These are phyloP conservation scores for Gopherus evgoodei DNA, from an alignment of 2,113 vertebrate species.

Conservation along the genomic window DNA sequence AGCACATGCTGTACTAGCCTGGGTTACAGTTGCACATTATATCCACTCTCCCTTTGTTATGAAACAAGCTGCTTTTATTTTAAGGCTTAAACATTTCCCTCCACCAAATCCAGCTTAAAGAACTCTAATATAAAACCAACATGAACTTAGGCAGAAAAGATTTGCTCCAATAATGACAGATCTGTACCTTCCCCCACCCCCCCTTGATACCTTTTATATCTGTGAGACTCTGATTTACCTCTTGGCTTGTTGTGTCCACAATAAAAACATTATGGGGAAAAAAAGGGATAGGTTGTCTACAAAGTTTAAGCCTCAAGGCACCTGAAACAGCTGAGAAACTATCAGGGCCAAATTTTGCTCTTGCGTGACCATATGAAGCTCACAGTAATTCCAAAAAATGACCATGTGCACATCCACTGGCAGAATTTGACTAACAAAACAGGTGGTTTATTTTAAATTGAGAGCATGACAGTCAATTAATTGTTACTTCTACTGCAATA, in stretches of 20 bases:
- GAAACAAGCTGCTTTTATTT: background rate
- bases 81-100: background rate
- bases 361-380: background rate
- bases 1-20: accelerated
- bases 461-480: background rate
- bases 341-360: background rate
- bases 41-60: background rate
- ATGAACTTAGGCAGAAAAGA: background rate
- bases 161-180: background rate
- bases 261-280: background rate
- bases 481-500: background rate
- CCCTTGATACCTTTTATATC: background rate
- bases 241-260: background rate
- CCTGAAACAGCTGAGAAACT: background rate
- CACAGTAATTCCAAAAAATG: background rate
- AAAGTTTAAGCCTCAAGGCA: background rate
- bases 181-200: background rate
- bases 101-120: background rate
- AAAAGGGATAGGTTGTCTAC: background rate
- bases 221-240: background rate
- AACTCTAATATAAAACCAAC: background rate
- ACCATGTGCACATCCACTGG: accelerated
- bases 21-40: accelerated
- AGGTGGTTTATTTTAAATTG: accelerated
- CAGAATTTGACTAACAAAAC: background rate